Percentiles rank a stretch among this genome's conserved stretches.
Conservation (phyloP, 2,888 invertebrate genomes). For the Therioaphis trifolii region DNA sequence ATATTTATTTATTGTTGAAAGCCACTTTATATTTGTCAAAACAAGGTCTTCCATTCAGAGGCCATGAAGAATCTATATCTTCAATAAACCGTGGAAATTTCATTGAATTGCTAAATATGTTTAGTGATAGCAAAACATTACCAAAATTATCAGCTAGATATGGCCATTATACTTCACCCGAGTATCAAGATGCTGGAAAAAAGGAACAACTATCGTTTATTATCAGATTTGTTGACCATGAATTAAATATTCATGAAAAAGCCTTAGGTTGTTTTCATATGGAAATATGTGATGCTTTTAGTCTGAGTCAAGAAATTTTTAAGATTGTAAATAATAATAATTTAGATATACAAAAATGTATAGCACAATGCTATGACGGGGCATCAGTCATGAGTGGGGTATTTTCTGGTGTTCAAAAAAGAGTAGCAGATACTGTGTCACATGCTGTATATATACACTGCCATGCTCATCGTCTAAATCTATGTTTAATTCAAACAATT, state of each 20-base stretch:
- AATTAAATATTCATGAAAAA: conserved; percentile 17
- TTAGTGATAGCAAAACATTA: background rate
- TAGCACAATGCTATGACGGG: conserved; percentile 63
- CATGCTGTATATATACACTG: too few species aligned
- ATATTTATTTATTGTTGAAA: too few species aligned
- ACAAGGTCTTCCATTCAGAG: too few species aligned
- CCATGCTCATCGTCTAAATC: too few species aligned
- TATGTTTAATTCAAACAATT: too few species aligned
- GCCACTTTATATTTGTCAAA: too few species aligned
- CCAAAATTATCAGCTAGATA: conserved; percentile 15
- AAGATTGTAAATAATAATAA: conserved; percentile 8
- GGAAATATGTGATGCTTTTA: background rate
- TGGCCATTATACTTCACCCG: background rate
- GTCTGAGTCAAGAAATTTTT: conserved; percentile 14
- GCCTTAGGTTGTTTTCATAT: conserved; percentile 12
- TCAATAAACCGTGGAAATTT: conserved; percentile 27
- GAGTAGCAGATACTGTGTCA: too few species aligned
- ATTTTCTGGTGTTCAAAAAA: too few species aligned
- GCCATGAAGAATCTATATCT: background rate
- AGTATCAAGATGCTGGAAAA: conserved; percentile 7
- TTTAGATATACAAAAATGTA: conserved; percentile 42
- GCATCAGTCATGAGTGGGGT: too few species aligned
- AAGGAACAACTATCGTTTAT: conserved; percentile 12
- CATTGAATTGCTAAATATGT: conserved; percentile 14
- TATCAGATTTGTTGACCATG: background rate